Evolutionary conservation across 2,113 vertebrate genomes (phyloP).

Genomic region (Pimephales promelas): DNA sequence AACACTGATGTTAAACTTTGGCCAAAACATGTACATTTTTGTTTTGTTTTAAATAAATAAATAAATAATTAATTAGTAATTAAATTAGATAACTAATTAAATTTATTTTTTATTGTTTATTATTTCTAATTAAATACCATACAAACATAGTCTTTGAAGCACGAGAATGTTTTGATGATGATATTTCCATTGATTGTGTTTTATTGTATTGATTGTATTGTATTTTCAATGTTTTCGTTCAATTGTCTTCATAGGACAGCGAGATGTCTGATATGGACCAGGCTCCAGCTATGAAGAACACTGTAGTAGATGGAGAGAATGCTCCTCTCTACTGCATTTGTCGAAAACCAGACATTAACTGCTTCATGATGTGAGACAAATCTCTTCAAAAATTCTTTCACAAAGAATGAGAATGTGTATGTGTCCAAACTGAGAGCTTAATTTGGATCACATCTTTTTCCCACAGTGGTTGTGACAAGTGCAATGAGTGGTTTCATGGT

Average conservation of each 20-base stretch:
- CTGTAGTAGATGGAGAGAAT: constrained; percentile 80
- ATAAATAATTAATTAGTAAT: too few species aligned
- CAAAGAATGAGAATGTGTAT: too few species aligned
- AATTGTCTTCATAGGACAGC: constrained; percentile 73
- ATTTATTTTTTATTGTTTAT: too few species aligned
- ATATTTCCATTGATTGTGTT: background rate
- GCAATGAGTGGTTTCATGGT: constrained; percentile 94
- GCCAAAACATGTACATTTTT: background rate
- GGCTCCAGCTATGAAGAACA: constrained; percentile 67
- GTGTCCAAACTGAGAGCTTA: background rate
- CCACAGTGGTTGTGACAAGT: constrained; percentile 89
- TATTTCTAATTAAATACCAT: background rate
- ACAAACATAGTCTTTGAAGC: background rate
- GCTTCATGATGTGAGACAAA: constrained; percentile 89
- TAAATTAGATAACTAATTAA: background rate
- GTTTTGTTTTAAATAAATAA: background rate
- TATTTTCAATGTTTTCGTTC: background rate
- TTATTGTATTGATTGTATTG: background rate
- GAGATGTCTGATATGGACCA: constrained; percentile 81
- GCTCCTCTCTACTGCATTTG: constrained; percentile 89
- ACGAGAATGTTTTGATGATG: background rate
- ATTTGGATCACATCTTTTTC: background rate
- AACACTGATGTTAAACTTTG: background rate
- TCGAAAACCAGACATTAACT: constrained; percentile 88
- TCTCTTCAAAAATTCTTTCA: background rate